A percentile compares a stretch with the other conserved stretches of the same genome.
Evolutionary conservation across 1,140 invertebrate genomes (phyloP).

Genomic region (Calliopsis andreniformis): DNA sequence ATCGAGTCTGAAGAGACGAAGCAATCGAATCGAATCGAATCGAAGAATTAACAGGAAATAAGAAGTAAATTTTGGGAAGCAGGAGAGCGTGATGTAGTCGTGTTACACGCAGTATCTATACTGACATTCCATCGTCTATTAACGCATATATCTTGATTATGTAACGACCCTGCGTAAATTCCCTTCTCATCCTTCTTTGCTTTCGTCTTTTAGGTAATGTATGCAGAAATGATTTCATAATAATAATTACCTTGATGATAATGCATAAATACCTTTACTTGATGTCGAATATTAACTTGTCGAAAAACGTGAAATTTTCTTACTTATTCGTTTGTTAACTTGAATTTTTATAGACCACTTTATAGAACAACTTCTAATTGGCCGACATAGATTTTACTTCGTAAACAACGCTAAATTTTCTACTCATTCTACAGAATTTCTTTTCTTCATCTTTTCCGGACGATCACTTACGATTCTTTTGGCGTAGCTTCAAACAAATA

Average conservation of each 20-base stretch:
- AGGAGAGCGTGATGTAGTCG: background rate
- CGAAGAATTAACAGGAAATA: background rate
- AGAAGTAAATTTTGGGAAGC: background rate
- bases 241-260: background rate
- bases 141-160: constrained; percentile 70
- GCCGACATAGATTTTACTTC: too few species aligned
- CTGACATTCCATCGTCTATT: constrained; percentile 63
- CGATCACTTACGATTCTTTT: too few species aligned
- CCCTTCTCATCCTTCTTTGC: constrained; percentile 37
- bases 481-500: too few species aligned
- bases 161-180: constrained; percentile 68
- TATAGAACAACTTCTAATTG: too few species aligned
- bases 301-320: background rate
- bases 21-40: background rate
- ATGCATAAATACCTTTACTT: too few species aligned
- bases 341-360: too few species aligned
- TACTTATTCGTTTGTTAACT: background rate
- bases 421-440: too few species aligned
- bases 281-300: background rate
- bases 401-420: too few species aligned
- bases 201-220: background rate
- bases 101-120: constrained; percentile 9
- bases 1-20: background rate
- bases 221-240: background rate
- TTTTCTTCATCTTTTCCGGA: too few species aligned